Evolutionary conservation across 1,140 invertebrate species (phyloP).

Genomic region (Papilio helenus): DNA sequence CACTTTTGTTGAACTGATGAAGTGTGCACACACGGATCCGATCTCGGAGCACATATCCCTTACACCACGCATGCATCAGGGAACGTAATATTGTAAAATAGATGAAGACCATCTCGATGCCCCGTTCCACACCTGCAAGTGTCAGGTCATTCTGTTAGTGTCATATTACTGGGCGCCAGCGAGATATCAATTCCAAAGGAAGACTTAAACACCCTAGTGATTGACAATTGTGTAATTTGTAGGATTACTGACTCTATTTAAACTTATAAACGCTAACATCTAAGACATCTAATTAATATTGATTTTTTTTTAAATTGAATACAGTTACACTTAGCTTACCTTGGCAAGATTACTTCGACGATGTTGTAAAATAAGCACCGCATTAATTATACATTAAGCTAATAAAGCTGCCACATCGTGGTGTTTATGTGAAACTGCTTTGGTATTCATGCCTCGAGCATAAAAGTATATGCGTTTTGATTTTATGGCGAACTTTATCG

Average conservation of each 20-base stretch:
- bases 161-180: too few species aligned
- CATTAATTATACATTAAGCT: constrained; percentile 10
- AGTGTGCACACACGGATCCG: neutral
- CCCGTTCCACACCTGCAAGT: too few species aligned
- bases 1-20: neutral
- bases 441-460: constrained; percentile 11
- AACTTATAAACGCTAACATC: too few species aligned
- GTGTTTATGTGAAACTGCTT: neutral
- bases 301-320: neutral
- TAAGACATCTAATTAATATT: too few species aligned
- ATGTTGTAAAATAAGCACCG: neutral
- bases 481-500: neutral
- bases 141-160: too few species aligned
- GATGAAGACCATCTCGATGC: too few species aligned
- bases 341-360: neutral
- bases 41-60: too few species aligned
- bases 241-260: too few species aligned
- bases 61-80: neutral
- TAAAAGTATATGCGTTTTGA: constrained; percentile 18
- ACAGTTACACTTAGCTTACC: neutral
- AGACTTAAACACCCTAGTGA: too few species aligned
- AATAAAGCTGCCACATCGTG: constrained; percentile 1
- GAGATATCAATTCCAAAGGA: neutral
- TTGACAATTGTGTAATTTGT: too few species aligned
- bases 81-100: neutral